Conservation (phyloP, 2,113 vertebrate species). For the Ramphastos sulfuratus region DNA sequence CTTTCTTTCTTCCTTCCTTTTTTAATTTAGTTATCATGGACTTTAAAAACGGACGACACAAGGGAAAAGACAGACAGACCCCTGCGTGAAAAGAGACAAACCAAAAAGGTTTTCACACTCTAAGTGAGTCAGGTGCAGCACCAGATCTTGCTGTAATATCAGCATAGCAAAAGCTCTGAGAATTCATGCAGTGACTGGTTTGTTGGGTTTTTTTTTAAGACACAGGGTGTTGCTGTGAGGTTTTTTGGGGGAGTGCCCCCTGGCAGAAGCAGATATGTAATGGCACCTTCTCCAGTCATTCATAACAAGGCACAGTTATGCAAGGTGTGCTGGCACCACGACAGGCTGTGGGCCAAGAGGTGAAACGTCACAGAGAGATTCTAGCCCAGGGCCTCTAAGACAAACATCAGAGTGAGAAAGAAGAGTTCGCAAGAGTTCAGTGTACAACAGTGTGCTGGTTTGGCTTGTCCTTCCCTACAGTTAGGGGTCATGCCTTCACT, state of each 20-base stretch:
- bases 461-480: neutral
- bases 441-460: accelerated
- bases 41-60: neutral
- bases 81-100: neutral
- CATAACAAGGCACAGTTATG: neutral
- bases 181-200: neutral
- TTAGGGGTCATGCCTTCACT: accelerated
- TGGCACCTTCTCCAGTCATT: neutral
- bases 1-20: too few relatives aligned
- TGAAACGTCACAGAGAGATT: neutral
- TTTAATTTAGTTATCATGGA: neutral
- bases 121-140: neutral
- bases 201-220: neutral
- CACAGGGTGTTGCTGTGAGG: neutral
- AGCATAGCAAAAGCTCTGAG: accelerated
- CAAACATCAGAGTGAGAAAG: constrained; percentile 12
- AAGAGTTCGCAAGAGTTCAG: neutral
- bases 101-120: neutral
- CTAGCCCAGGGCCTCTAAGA: constrained; percentile 15
- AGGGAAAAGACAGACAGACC: neutral
- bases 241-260: neutral
- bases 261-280: neutral
- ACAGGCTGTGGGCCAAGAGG: neutral
- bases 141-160: neutral
- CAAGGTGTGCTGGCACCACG: neutral